A percentile compares a stretch with the other conserved stretches of the same genome.
These are phyloP conservation scores for Trissoscelio sp. DNA, from an alignment of 2,888 invertebrate genomes.

Conservation along the genomic window DNA sequence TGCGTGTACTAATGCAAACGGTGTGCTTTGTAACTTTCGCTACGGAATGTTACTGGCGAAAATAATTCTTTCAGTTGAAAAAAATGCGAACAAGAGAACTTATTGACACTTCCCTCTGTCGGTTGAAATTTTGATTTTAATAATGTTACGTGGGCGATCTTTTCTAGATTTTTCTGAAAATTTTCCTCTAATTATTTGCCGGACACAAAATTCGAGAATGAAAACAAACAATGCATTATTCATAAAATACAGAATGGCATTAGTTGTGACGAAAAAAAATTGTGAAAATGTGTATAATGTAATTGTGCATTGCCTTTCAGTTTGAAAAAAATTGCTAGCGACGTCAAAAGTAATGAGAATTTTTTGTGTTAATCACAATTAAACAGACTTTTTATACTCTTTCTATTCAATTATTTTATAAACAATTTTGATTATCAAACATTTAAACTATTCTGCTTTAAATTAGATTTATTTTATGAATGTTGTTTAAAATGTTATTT, in stretches of 20 bases:
- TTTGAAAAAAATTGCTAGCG: not conserved
- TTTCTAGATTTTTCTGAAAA: too few species aligned
- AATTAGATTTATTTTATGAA: too few species aligned
- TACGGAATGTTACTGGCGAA: constrained; percentile 34
- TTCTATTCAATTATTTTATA: too few species aligned
- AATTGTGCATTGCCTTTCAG: constrained; percentile 33
- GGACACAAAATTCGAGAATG: not conserved
- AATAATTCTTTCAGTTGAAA: constrained; percentile 50
- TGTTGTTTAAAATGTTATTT: too few species aligned
- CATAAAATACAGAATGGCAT: constrained; percentile 20
- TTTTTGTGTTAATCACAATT: too few species aligned
- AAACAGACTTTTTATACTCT: too few species aligned
- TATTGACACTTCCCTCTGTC: constrained; percentile 40
- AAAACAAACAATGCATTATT: constrained; percentile 32
- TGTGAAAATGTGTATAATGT: too few species aligned
- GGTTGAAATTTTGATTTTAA: constrained; percentile 35
- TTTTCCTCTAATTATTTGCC: constrained; percentile 25
- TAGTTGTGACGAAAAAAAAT: constrained; percentile 21
- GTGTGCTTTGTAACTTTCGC: constrained; percentile 35
- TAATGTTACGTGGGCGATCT: not conserved
- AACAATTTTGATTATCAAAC: too few species aligned
- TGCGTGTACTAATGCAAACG: constrained; percentile 38
- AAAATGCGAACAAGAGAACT: constrained; percentile 50
- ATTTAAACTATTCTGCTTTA: too few species aligned
- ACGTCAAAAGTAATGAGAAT: constrained; percentile 20